Conservation (phyloP, 2,888 invertebrate species). For the Petrolisthes manimaculis region DNA sequence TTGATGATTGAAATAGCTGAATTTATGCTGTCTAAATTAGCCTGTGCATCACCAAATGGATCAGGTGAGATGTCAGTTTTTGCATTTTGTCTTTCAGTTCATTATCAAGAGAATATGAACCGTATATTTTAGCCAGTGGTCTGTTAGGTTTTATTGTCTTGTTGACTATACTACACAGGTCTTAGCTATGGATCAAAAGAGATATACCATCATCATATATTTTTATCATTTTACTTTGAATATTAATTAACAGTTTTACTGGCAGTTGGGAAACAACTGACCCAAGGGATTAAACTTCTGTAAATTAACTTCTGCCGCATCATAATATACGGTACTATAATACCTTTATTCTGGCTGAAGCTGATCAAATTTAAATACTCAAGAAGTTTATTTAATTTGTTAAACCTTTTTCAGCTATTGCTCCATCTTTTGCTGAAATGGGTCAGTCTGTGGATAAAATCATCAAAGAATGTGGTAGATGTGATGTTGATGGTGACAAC, state of each 20-base stretch:
- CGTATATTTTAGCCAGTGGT: too few species aligned
- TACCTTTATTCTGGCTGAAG: neutral
- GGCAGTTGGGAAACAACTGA: too few species aligned
- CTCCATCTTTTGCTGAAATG: conserved; percentile 85
- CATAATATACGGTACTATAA: neutral
- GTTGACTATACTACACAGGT: too few species aligned
- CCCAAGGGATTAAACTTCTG: neutral
- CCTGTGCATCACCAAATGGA: conserved; percentile 37
- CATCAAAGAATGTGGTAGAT: conserved; percentile 71
- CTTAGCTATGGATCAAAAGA: too few species aligned
- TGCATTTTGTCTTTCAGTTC: too few species aligned
- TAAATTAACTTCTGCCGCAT: neutral
- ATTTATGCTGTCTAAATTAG: conserved; percentile 38
- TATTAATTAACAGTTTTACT: too few species aligned
- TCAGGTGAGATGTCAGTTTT: conserved; percentile 36
- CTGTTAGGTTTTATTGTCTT: too few species aligned
- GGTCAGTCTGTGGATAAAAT: conserved; percentile 78
- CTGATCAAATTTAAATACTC: too few species aligned
- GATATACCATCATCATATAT: too few species aligned
- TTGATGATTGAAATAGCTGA: conserved; percentile 31
- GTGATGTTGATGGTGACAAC: conserved; percentile 66
- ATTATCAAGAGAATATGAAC: too few species aligned
- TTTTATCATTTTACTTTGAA: too few species aligned
- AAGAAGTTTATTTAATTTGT: neutral
- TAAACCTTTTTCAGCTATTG: conserved; percentile 69